Conservation (phyloP, 2,797 vertebrate species). For the Pampus argenteus region DNA sequence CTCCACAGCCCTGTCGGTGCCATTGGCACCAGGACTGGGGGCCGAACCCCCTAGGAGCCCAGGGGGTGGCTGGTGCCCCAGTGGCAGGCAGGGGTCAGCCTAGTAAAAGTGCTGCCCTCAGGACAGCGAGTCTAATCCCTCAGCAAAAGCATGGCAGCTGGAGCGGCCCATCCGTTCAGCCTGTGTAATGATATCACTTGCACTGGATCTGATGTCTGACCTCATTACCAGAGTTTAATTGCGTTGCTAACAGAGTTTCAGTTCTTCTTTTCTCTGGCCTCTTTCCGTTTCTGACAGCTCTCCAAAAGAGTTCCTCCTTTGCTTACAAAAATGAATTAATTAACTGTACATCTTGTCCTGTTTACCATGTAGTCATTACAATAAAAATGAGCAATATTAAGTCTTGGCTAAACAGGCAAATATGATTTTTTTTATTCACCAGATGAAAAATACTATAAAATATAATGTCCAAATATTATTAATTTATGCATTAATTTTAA, state of each 20-base stretch:
- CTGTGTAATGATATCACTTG: constrained; percentile 98
- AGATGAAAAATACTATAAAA: not conserved
- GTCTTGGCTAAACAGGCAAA: not conserved
- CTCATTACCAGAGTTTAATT: constrained; percentile 99
- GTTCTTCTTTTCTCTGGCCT: constrained; percentile 92
- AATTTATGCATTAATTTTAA: not conserved
- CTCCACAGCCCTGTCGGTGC: constrained; percentile 79
- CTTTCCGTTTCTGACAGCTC: constrained; percentile 92
- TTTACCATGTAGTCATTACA: constrained; percentile 67
- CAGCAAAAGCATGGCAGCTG: constrained; percentile 88
- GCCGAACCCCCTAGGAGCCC: constrained; percentile 65
- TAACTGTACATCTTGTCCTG: constrained; percentile 84
- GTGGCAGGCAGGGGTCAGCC: constrained; percentile 79
- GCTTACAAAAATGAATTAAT: constrained; percentile 89
- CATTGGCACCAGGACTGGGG: constrained; percentile 72
- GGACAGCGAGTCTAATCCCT: constrained; percentile 87
- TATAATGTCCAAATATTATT: not conserved
- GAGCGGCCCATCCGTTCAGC: constrained; percentile 89
- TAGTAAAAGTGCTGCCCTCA: constrained; percentile 78
- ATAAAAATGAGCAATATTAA: not conserved
- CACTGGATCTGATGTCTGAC: constrained; percentile 98
- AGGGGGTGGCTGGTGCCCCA: constrained; percentile 72
- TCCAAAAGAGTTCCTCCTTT: constrained; percentile 86
- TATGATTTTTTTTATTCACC: not conserved
- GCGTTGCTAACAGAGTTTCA: constrained; percentile 96